These are phyloP conservation scores for Melangyna quadrimaculata DNA, from an alignment of 2,888 invertebrate species.

Conservation along the genomic window DNA sequence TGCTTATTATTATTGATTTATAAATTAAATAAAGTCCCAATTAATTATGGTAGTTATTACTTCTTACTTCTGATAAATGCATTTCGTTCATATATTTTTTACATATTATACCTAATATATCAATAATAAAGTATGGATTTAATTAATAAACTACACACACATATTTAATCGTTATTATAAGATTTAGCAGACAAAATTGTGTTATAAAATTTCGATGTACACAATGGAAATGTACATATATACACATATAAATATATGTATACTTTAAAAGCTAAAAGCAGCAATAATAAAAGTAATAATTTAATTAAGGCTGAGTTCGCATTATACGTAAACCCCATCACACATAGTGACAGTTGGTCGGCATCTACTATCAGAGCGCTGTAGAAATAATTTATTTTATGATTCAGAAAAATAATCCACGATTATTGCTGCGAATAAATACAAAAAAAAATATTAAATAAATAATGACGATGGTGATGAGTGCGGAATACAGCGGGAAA, in stretches of 20 bases:
- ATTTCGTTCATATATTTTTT: neutral
- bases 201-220: slow-evolving; percentile 9
- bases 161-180: neutral
- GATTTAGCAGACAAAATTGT: neutral
- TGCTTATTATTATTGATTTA: neutral
- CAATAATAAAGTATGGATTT: neutral
- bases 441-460: neutral
- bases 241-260: too few relatives aligned
- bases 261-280: slow-evolving; percentile 34
- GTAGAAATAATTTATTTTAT: slow-evolving; percentile 58
- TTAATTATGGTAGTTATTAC: neutral
- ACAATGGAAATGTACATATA: too few relatives aligned
- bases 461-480: neutral
- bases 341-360: neutral
- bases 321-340: neutral
- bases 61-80: neutral
- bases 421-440: slow-evolving; percentile 33
- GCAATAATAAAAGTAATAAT: slow-evolving; percentile 49
- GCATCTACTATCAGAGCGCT: slow-evolving; percentile 1
- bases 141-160: slow-evolving; percentile 11
- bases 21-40: neutral
- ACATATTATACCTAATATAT: neutral
- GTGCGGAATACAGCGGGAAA: neutral
- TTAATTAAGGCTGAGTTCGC: slow-evolving; percentile 53
- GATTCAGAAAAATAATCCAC: slow-evolving; percentile 53